A percentile compares a stretch with the other conserved stretches of the same genome.
Evolutionary conservation across 2,888 invertebrate species (phyloP).

Genomic region (Metallyticus violacea): DNA sequence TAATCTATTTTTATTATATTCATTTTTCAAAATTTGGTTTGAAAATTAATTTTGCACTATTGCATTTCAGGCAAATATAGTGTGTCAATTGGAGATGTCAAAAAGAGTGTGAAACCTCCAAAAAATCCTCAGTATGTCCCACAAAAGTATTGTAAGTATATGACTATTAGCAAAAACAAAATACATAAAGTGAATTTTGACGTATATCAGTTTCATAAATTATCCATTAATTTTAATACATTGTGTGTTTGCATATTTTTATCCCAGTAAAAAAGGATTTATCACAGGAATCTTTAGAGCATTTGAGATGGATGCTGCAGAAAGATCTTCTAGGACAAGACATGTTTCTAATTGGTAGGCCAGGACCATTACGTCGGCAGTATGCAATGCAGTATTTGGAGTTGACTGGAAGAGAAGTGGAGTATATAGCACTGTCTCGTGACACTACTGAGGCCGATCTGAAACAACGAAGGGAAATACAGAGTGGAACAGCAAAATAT

Average conservation of each 20-base stretch:
- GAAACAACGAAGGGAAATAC: conserved; percentile 92
- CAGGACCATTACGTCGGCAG: conserved; percentile 78
- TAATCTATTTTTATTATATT: neutral
- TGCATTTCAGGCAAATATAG: conserved; percentile 13
- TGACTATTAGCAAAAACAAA: neutral
- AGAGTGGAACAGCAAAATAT: conserved; percentile 82
- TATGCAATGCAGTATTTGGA: conserved; percentile 87
- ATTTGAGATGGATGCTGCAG: conserved; percentile 94
- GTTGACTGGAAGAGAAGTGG: conserved; percentile 83
- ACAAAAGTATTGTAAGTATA: conserved; percentile 69
- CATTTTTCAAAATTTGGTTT: neutral
- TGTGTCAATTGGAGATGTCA: conserved; percentile 72
- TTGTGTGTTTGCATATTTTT: neutral
- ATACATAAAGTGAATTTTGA: neutral
- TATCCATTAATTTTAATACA: too few species aligned
- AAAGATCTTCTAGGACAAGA: conserved; percentile 92
- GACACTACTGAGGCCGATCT: conserved; percentile 97
- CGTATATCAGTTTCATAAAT: neutral
- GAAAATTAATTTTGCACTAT: neutral
- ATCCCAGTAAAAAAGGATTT: conserved; percentile 55
- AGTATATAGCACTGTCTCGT: conserved; percentile 89
- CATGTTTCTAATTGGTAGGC: conserved; percentile 89
- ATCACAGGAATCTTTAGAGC: conserved; percentile 71
- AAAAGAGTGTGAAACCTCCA: conserved; percentile 60
- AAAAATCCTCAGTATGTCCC: conserved; percentile 82